Percentiles rank a stretch among this genome's conserved stretches.
Conservation (phyloP, 2,888 invertebrate genomes). For the Tineola bisselliella region DNA sequence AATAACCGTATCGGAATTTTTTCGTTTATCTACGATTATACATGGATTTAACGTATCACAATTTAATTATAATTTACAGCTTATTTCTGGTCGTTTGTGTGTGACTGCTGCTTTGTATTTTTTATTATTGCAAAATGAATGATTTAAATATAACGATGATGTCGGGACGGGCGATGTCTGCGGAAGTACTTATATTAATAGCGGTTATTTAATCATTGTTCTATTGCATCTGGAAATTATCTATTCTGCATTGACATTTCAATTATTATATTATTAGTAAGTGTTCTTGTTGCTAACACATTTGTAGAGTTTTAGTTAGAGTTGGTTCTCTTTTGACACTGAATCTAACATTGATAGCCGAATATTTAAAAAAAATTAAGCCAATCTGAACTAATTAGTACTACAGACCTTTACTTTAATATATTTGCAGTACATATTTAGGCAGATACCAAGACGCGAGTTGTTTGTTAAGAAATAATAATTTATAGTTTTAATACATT, state of each 20-base stretch:
- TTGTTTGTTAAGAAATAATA: too few species aligned
- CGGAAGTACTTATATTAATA: slow-evolving; percentile 1
- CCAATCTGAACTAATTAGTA: too few species aligned
- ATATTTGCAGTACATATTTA: too few species aligned
- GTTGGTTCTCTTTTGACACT: not conserved
- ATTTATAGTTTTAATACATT: too few species aligned
- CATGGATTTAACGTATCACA: not conserved
- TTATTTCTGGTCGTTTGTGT: not conserved
- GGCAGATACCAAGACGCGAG: too few species aligned
- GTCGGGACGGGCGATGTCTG: not conserved
- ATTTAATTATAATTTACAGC: not conserved
- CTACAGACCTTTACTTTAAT: too few species aligned
- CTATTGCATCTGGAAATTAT: not conserved
- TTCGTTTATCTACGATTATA: not conserved
- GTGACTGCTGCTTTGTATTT: not conserved
- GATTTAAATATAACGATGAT: not conserved
- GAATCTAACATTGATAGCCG: too few species aligned
- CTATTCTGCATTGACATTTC: not conserved
- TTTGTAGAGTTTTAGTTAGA: too few species aligned
- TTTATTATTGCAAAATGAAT: not conserved
- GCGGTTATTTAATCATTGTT: not conserved
- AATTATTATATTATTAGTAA: not conserved
- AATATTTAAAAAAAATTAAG: too few species aligned
- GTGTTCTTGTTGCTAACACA: not conserved
- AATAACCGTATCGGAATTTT: not conserved